Evolutionary conservation across 1,140 invertebrate genomes (phyloP).

Genomic region (Brachionus calyciflorus): DNA sequence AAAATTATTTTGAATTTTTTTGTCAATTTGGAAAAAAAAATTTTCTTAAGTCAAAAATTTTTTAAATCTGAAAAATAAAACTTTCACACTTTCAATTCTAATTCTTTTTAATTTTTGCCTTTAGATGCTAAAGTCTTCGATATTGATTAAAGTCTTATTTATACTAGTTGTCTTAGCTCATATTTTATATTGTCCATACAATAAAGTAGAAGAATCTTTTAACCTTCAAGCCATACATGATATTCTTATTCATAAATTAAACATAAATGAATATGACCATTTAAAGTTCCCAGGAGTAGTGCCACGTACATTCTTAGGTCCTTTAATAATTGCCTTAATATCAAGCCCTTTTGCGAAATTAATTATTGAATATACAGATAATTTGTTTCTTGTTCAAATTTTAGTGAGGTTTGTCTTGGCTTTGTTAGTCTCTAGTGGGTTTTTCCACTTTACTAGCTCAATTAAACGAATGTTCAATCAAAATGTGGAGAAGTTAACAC

Average conservation of each 20-base stretch:
- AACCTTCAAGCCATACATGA: constrained; percentile 96
- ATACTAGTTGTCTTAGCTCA: not conserved
- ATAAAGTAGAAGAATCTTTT: constrained; percentile 99
- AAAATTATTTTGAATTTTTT: too few species aligned
- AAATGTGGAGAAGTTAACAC: constrained; percentile 75
- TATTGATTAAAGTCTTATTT: not conserved
- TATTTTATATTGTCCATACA: constrained; percentile 81
- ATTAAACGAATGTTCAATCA: constrained; percentile 71
- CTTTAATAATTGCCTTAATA: constrained; percentile 75
- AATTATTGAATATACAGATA: not conserved
- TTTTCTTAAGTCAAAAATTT: too few species aligned
- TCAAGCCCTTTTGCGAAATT: constrained; percentile 68
- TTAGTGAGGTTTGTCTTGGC: constrained; percentile 75
- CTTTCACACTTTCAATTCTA: too few species aligned
- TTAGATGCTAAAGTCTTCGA: constrained; percentile 1
- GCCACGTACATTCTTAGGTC: constrained; percentile 89
- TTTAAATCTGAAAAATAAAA: too few species aligned
- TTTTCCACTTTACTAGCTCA: constrained; percentile 68
- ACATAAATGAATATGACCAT: constrained; percentile 94
- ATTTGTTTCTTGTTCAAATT: constrained; percentile 10
- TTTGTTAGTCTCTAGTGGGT: constrained; percentile 70
- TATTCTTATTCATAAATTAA: constrained; percentile 79
- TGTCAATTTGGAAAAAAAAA: too few species aligned
- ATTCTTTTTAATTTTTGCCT: too few species aligned
- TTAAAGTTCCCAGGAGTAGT: constrained; percentile 96